These are phyloP conservation scores for Galago senegalensis DNA, from an alignment of 2,797 vertebrate genomes.

Conservation along the genomic window DNA sequence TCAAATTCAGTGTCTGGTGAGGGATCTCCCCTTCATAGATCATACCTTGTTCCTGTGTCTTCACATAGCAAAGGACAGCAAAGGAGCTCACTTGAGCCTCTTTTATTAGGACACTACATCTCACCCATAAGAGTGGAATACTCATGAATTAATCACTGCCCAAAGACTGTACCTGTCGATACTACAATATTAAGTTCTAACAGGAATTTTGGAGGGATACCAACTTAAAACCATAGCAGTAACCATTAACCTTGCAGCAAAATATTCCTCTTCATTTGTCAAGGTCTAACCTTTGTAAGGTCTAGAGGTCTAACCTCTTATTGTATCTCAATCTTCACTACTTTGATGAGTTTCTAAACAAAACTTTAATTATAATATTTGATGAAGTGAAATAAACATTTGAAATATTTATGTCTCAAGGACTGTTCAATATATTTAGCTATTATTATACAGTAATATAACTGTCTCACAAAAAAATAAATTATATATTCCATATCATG, in stretches of 20 bases:
- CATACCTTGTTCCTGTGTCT: not conserved
- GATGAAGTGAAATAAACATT: not conserved
- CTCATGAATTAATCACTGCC: not conserved
- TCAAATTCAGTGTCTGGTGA: not conserved
- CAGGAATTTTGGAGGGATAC: not conserved
- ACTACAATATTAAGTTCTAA: not conserved
- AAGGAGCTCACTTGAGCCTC: no score
- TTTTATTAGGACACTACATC: not conserved
- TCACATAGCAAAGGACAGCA: accelerated
- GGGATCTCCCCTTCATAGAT: not conserved
- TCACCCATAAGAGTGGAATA: no score
- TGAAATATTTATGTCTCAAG: not conserved
- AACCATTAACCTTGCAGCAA: not conserved
- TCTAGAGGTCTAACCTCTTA: not conserved
- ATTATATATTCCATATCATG: not conserved
- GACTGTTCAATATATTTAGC: not conserved
- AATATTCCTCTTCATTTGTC: not conserved
- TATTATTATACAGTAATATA: not conserved
- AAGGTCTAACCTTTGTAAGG: not conserved
- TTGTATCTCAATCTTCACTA: not conserved
- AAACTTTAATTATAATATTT: not conserved
- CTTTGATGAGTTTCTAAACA: not conserved
- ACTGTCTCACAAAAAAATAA: not conserved
- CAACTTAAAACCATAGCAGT: not conserved
- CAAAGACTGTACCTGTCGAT: not conserved